A percentile compares a stretch with the other conserved stretches of the same genome.
Conservation (phyloP, 2,797 vertebrate species). For the Mormyrus hasselquistii region DNA sequence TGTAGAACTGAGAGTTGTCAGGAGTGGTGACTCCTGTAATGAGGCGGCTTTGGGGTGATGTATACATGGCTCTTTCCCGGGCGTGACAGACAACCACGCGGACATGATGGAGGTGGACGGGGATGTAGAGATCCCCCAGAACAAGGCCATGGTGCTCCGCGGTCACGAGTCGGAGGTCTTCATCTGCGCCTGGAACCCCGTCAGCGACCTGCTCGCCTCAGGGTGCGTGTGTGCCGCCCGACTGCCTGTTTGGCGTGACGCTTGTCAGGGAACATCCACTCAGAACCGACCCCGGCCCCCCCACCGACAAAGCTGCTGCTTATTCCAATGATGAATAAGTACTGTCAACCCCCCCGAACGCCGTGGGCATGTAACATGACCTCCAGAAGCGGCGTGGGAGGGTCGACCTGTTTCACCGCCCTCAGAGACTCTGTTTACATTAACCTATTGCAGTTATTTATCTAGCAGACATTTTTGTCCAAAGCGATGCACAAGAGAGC, state of each 20-base stretch:
- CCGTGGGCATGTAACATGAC: background rate
- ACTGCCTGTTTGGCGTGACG: background rate
- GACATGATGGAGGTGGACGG: slow-evolving; percentile 98
- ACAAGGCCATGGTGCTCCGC: slow-evolving; percentile 93
- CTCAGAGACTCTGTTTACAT: background rate
- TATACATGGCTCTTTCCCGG: background rate
- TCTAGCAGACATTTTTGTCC: background rate
- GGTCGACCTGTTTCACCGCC: background rate
- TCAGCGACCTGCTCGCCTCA: slow-evolving; percentile 93
- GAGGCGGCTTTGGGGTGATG: background rate
- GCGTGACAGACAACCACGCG: slow-evolving; percentile 81
- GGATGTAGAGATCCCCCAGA: slow-evolving; percentile 93
- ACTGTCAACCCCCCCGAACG: background rate
- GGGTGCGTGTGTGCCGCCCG: slow-evolving; percentile 71
- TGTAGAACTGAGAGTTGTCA: background rate
- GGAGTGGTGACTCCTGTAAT: background rate
- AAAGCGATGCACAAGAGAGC: background rate
- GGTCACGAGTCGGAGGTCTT: slow-evolving; percentile 98
- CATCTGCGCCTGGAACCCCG: slow-evolving; percentile 99
- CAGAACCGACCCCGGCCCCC: background rate
- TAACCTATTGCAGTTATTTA: background rate
- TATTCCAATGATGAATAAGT: background rate
- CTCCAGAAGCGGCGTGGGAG: background rate
- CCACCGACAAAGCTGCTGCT: background rate
- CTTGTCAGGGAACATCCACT: background rate